Base-by-base conservation (phyloP, 2,797 vertebrate genomes). In the Gephyroberyx darwinii region DNA sequence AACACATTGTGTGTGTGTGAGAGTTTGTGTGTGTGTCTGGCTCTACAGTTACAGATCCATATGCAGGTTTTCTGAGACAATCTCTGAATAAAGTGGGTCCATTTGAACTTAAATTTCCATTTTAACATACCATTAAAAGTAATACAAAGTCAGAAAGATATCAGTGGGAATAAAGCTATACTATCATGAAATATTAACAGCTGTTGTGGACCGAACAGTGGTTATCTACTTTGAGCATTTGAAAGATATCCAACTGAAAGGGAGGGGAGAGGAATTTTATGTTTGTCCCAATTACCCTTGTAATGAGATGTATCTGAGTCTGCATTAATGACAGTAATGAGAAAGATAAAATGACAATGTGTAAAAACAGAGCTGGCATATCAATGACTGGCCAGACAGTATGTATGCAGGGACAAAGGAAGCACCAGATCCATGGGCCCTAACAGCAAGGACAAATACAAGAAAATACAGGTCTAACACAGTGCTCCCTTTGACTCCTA, bases 251-350 rank as follows among this genome's bases (percentile, higher is more conserved):
- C 86, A 94, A 94, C 92, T 94, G 93, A 93, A 92, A 94, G 89
- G 89, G 86, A 69, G 65, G 76, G 81, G 79, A 75, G 85, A 80
- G 84, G 35, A 84, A 93, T 92, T 93, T 93, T 83, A 94, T 93
- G 94, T 95, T 96, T 95, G 94, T 96, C 94, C 95, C 93, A 96
- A 95, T 96, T 96, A 96, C 95, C 95, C 94, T 96, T 95, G 94
- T 94, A 95, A 95, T 92, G 86, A 95, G 94, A 95, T 92, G 92
- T 95, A 95, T 93, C 93, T 87, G 91, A 93, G 88, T 82, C 91
- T 87, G 92, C 93, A 93, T 94, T 95, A 96, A 95, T 95, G 94
- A 94, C 91, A 93, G 92, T 96, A 96, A 96, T 96, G 95, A 96
- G 91, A 87, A 86, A 92, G 92, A 92, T 92, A 88, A 91, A 93